Base-by-base conservation (phyloP, 2,113 vertebrate genomes). In the Arvicanthis niloticus region DNA sequence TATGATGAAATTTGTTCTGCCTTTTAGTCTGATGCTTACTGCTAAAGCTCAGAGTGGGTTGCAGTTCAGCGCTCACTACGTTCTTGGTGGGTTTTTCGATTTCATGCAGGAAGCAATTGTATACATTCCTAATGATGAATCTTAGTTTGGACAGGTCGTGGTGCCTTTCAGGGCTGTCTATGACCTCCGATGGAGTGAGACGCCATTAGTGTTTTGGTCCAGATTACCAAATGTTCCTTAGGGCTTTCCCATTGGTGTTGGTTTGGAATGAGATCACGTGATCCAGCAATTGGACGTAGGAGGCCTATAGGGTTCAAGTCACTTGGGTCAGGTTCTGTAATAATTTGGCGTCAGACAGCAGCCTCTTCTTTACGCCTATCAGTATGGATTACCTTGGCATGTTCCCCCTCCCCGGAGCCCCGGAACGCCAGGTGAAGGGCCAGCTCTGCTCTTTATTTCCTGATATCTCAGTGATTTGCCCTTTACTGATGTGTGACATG, bases 21-120 rank as follows among this genome's bases (percentile, higher is more conserved):
- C 11, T 91, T 93, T 93, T 92, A 42, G 93, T 78, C 81, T 77
- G 58, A 97, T 48, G 70, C 65, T 62, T 75, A 84, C 16, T 42
- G 56, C 73, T 87, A 84, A 89, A 68, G 7, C 51, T 95, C n/a
- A 80, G 87, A 90, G 72, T 67, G 84, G 45, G 70, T 1, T 65
- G 7, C 1, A 65, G 11, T n/a, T 81, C 85, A 40, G 76, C 29
- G 37, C 82, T 89, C 53, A 51, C 88, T 72, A 72, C 51, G 19
- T 72, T 94, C 48, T 77, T 91, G 80, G 45, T 92, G 82, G n/a
- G 29, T 65, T 95, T 95, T 92, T 65, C 51, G 56, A 40, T 73
- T 95, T 97, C 60, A 82, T 45, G 81, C 22, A 58, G 65, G 96
- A 93, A 96, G 82, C 81, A 93, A 2, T 92, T 89, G 58, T 45